phyloP scores from a whole-genome alignment of 2,888 invertebrate species.

The Cheilosia vulpina region DNA sequence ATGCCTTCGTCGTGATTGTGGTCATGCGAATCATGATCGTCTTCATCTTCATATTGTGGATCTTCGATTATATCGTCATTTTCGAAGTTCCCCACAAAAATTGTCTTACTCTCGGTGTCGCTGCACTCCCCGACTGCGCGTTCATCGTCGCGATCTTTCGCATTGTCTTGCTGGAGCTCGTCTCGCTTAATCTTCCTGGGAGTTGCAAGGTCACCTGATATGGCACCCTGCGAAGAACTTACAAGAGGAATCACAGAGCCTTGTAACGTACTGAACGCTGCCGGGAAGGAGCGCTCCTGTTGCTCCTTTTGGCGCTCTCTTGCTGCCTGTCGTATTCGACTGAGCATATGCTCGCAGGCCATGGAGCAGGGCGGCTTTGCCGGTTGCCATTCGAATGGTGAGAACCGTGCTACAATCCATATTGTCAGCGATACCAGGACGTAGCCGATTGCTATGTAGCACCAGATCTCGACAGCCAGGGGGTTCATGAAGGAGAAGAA shows the following conservation, averaged over 20 bases:
- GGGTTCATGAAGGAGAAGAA: constrained; percentile 94
- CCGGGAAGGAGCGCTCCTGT: constrained; percentile 45
- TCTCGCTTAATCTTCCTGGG: not conserved
- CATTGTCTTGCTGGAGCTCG: not conserved
- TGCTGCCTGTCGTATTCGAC: constrained; percentile 75
- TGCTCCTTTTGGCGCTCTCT: constrained; percentile 68
- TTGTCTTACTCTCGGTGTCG: constrained; percentile 63
- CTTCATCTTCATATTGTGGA: constrained; percentile 3
- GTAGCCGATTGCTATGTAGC: constrained; percentile 91
- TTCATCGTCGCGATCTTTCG: constrained; percentile 1
- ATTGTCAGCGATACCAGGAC: constrained; percentile 91
- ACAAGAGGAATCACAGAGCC: constrained; percentile 33
- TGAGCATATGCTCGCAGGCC: constrained; percentile 82
- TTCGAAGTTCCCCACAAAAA: constrained; percentile 51
- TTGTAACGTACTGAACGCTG: constrained; percentile 8
- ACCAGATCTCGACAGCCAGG: constrained; percentile 93
- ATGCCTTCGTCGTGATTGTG: constrained; percentile 1
- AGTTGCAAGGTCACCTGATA: not conserved
- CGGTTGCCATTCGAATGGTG: constrained; percentile 92
- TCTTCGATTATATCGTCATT: constrained; percentile 33
- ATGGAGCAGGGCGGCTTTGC: constrained; percentile 85
- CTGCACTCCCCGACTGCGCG: constrained; percentile 29
- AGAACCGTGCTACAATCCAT: constrained; percentile 93
- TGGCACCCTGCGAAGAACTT: constrained; percentile 1
- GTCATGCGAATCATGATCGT: constrained; percentile 2